These are phyloP conservation scores for Ariolimax columbianus DNA, from an alignment of 2,888 invertebrate species.

Conservation along the genomic window DNA sequence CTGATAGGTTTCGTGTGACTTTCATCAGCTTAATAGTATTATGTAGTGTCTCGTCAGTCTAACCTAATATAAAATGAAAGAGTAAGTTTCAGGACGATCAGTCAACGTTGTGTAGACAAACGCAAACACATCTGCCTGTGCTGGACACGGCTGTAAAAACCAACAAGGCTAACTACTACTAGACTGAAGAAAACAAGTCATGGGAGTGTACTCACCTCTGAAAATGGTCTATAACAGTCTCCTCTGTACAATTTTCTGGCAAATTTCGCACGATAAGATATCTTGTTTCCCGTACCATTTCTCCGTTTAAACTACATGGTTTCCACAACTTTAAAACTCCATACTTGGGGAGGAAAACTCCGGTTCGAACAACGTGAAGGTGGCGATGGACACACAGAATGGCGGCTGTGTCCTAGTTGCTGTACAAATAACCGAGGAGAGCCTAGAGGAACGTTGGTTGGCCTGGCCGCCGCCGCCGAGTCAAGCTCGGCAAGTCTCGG, in stretches of 20 bases:
- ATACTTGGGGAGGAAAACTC: slow-evolving; percentile 44
- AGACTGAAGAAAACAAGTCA: too few species aligned
- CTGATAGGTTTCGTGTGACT: too few species aligned
- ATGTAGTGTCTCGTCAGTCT: too few species aligned
- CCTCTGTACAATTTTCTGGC: slow-evolving; percentile 99
- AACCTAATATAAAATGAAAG: too few species aligned
- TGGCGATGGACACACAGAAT: neutral
- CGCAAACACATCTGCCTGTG: too few species aligned
- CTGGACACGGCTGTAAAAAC: too few species aligned
- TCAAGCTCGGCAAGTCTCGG: slow-evolving; percentile 30
- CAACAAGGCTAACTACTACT: too few species aligned
- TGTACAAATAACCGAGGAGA: slow-evolving; percentile 9
- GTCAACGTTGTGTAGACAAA: too few species aligned
- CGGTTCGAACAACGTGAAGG: slow-evolving; percentile 9
- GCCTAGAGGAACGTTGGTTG: slow-evolving; percentile 26
- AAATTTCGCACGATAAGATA: slow-evolving; percentile 99
- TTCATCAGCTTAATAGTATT: too few species aligned
- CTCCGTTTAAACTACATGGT: slow-evolving; percentile 62
- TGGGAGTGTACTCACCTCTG: slow-evolving; percentile 94
- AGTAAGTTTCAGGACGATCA: too few species aligned
- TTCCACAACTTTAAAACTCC: slow-evolving; percentile 54
- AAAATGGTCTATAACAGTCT: slow-evolving; percentile 97
- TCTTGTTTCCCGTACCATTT: slow-evolving; percentile 99
- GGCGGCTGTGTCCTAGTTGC: slow-evolving; percentile 38
- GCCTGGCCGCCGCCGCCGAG: neutral